phyloP scores from a whole-genome alignment of 1,140 invertebrate genomes.

The Thaumatotibia leucotreta region DNA sequence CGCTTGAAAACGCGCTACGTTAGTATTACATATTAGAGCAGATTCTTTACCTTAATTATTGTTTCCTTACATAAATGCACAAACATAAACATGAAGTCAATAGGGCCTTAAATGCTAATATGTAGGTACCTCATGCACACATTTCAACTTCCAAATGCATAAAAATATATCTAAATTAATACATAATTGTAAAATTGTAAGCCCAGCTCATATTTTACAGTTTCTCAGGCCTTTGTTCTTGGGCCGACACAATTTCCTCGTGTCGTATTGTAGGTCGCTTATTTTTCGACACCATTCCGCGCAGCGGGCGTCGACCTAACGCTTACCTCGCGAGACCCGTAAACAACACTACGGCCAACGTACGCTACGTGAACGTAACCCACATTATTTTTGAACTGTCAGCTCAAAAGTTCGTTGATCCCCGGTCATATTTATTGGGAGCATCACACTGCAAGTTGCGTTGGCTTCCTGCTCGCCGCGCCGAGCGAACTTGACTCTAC shows the following conservation, averaged over 20 bases:
- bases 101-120: too few relatives aligned
- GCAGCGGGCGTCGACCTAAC: constrained; percentile 57
- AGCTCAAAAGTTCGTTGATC: constrained; percentile 68
- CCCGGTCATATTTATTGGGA: constrained; percentile 63
- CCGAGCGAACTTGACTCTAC: constrained; percentile 25
- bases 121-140: too few relatives aligned
- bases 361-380: constrained; percentile 73
- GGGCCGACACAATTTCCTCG: constrained; percentile 59
- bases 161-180: background rate
- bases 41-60: too few relatives aligned
- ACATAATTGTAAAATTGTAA: background rate
- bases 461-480: constrained; percentile 49
- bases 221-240: constrained; percentile 53
- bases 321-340: constrained; percentile 48
- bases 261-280: constrained; percentile 60
- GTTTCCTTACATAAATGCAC: too few relatives aligned
- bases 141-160: too few relatives aligned
- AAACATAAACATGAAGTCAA: too few relatives aligned
- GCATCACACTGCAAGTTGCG: constrained; percentile 45
- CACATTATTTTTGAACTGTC: constrained; percentile 75
- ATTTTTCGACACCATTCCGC: constrained; percentile 67
- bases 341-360: constrained; percentile 69
- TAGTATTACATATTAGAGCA: too few relatives aligned
- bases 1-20: too few relatives aligned
- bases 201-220: background rate